Percentiles rank a stretch among this genome's conserved stretches.
These are phyloP conservation scores for Centropus bengalensis DNA, from an alignment of 2,113 vertebrate species.

Conservation along the genomic window DNA sequence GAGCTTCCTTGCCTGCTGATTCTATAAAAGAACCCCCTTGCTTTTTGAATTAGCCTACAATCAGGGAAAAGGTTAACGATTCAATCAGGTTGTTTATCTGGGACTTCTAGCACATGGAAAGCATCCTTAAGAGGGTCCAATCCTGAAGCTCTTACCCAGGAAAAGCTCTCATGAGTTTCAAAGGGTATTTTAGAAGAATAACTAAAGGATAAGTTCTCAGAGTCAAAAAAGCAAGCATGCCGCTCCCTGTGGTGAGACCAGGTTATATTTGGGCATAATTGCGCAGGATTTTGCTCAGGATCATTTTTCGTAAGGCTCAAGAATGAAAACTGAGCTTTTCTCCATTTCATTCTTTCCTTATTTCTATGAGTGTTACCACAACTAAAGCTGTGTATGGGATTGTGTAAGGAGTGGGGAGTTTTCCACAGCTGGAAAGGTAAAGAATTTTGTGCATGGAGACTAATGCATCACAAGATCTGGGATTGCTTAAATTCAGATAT, in stretches of 20 bases:
- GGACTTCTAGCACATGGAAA: constrained; percentile 36
- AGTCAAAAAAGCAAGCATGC: background rate
- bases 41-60: constrained; percentile 70
- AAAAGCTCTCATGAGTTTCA: background rate
- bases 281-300: background rate
- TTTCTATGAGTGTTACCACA: background rate
- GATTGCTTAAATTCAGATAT: background rate
- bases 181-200: background rate
- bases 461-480: background rate
- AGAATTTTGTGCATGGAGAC: background rate
- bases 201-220: background rate
- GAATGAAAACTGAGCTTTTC: background rate
- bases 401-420: background rate
- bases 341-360: background rate
- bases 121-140: constrained; percentile 45
- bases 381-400: background rate
- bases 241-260: background rate
- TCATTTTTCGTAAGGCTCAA: background rate
- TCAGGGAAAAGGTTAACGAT: constrained; percentile 69
- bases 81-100: constrained; percentile 69
- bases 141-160: background rate
- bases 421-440: background rate
- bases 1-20: constrained; percentile 69
- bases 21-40: constrained; percentile 65
- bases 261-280: background rate